Evolutionary conservation across 1,140 invertebrate genomes (phyloP).

Genomic region (Apis mellifera): DNA sequence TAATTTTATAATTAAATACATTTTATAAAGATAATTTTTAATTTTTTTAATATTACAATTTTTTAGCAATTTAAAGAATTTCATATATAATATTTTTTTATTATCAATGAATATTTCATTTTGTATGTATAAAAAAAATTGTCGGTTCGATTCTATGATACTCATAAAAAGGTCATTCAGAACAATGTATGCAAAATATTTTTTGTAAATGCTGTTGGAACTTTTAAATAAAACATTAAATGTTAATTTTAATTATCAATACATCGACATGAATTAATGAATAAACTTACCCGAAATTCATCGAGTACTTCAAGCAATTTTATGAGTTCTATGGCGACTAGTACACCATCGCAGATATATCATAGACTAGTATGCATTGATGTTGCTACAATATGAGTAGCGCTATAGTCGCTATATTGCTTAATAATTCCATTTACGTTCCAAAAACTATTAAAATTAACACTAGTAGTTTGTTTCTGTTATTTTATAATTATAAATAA

Average conservation of each 20-base stretch:
- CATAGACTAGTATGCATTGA: slow-evolving; percentile 24
- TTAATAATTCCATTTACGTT: slow-evolving; percentile 6
- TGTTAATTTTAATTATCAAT: neutral
- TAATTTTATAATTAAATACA: neutral
- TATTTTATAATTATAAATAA: neutral
- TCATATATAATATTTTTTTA: slow-evolving; percentile 15
- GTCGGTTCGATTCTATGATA: slow-evolving; percentile 35
- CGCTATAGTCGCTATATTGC: slow-evolving; percentile 15
- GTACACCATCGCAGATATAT: slow-evolving; percentile 39
- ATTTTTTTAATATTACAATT: neutral
- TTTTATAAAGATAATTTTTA: neutral
- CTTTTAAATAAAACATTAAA: slow-evolving; percentile 2
- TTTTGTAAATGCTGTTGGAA: neutral
- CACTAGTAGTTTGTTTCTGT: neutral
- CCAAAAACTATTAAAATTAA: slow-evolving; percentile 14
- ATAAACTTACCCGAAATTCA: slow-evolving; percentile 62
- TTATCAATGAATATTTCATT: slow-evolving; percentile 40
- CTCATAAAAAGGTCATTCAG: slow-evolving; percentile 46
- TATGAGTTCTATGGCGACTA: slow-evolving; percentile 58
- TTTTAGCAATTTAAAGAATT: neutral
- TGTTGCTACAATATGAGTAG: slow-evolving; percentile 12
- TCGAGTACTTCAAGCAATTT: slow-evolving; percentile 56
- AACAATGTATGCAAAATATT: neutral
- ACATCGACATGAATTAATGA: slow-evolving; percentile 41
- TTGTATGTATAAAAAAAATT: slow-evolving; percentile 31